These are phyloP conservation scores for Ptycholaimellus sp. DNA, from an alignment of 2,888 invertebrate species.

Conservation along the genomic window DNA sequence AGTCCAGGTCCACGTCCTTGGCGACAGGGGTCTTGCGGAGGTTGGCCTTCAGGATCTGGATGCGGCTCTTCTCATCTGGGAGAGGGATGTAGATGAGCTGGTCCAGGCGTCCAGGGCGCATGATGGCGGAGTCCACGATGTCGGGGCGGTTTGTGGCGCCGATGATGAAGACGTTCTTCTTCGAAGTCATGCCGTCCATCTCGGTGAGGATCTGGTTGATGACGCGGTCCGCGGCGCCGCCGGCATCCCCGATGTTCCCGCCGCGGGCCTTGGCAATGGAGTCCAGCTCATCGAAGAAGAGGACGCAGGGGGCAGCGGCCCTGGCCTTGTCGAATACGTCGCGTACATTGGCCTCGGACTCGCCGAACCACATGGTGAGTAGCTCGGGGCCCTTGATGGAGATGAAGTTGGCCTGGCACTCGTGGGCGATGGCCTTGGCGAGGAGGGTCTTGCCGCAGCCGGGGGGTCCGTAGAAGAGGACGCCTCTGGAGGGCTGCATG, in stretches of 20 bases:
- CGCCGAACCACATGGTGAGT: constrained; percentile 98
- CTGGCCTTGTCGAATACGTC: constrained; percentile 97
- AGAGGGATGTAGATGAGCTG: constrained; percentile 95
- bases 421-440: constrained; percentile 69
- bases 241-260: constrained; percentile 46
- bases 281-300: constrained; percentile 96
- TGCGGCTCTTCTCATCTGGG: constrained; percentile 87
- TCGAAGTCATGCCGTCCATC: constrained; percentile 98
- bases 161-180: constrained; percentile 96
- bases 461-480: constrained; percentile 89
- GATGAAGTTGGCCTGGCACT: constrained; percentile 96
- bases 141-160: constrained; percentile 71
- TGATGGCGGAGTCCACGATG: constrained; percentile 90
- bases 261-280: constrained; percentile 94
- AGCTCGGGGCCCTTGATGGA: constrained; percentile 83
- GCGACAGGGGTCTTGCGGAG: constrained; percentile 5
- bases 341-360: constrained; percentile 90
- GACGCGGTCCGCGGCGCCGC: constrained; percentile 87
- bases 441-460: constrained; percentile 55
- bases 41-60: constrained; percentile 76
- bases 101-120: constrained; percentile 86
- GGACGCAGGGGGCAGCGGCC: constrained; percentile 85
- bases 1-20: constrained; percentile 56
- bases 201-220: constrained; percentile 96
- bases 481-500: constrained; percentile 93